phyloP scores from a whole-genome alignment of 2,797 vertebrate species.

The Dallia pectoralis region DNA sequence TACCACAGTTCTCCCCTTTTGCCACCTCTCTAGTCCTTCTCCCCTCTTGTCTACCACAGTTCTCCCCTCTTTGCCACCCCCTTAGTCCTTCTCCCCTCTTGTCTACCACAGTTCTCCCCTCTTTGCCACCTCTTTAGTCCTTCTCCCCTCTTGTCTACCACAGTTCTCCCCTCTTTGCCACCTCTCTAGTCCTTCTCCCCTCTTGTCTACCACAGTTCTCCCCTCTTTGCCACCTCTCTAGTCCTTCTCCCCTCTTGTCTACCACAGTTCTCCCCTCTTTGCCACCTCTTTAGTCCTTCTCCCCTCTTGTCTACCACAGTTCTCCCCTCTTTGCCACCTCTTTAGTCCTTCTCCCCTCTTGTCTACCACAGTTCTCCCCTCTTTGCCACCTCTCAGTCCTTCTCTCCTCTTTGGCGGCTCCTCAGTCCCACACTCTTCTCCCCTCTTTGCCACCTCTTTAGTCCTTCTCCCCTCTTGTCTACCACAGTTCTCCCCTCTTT shows the following conservation, averaged over 20 bases:
- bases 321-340: conserved; percentile 50
- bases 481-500: too few relatives aligned
- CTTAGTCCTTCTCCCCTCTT: conserved; percentile 50
- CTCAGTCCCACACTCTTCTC: too few relatives aligned
- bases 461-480: too few relatives aligned
- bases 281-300: conserved; percentile 50
- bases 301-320: conserved; percentile 35
- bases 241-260: conserved; percentile 29
- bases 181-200: conserved; percentile 49
- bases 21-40: conserved; percentile 50
- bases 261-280: conserved; percentile 39
- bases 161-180: conserved; percentile 42
- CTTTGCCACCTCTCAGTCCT: too few relatives aligned
- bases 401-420: too few relatives aligned
- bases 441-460: too few relatives aligned
- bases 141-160: conserved; percentile 31
- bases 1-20: conserved; percentile 36
- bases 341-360: conserved; percentile 47
- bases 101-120: conserved; percentile 20
- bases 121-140: conserved; percentile 56
- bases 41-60: conserved; percentile 35
- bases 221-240: conserved; percentile 59
- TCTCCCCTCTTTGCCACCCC: conserved; percentile 47
- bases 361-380: too few relatives aligned
- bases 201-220: conserved; percentile 27